Evolutionary conservation across 2,797 vertebrate genomes (phyloP).

Genomic region (Clarias fuscus): DNA sequence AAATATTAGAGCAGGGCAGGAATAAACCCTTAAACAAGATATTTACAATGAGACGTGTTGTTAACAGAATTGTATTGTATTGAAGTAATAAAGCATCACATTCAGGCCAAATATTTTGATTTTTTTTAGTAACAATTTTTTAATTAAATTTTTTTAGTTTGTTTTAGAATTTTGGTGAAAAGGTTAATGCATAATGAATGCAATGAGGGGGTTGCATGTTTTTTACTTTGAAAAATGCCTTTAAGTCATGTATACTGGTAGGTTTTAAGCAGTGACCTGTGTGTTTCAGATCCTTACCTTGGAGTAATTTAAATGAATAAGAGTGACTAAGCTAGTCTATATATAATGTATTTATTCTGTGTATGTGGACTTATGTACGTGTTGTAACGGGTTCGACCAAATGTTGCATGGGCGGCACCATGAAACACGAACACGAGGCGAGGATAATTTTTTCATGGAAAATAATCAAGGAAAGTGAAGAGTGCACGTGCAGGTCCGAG

Average conservation of each 20-base stretch:
- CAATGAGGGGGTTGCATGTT: not conserved
- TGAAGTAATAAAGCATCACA: not conserved
- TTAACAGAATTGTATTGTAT: not conserved
- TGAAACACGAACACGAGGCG: too few relatives aligned
- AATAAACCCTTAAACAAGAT: not conserved
- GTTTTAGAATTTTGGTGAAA: not conserved
- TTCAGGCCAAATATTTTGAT: not conserved
- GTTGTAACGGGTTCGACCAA: too few relatives aligned
- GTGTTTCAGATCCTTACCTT: not conserved
- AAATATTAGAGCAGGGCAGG: not conserved
- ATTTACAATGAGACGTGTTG: not conserved
- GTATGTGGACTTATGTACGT: too few relatives aligned
- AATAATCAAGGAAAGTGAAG: too few relatives aligned
- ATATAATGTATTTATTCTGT: not conserved
- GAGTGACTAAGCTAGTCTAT: not conserved
- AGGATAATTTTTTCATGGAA: too few relatives aligned
- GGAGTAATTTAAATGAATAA: not conserved
- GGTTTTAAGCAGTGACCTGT: not conserved
- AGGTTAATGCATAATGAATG: not conserved
- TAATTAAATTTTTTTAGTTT: too few relatives aligned
- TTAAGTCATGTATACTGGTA: not conserved
- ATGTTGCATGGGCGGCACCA: too few relatives aligned
- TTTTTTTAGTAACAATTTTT: too few relatives aligned
- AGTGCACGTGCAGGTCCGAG: too few relatives aligned
- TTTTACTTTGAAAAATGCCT: not conserved